Base-by-base conservation (phyloP, 2,797 vertebrate species). In the Alectoris magna region DNA sequence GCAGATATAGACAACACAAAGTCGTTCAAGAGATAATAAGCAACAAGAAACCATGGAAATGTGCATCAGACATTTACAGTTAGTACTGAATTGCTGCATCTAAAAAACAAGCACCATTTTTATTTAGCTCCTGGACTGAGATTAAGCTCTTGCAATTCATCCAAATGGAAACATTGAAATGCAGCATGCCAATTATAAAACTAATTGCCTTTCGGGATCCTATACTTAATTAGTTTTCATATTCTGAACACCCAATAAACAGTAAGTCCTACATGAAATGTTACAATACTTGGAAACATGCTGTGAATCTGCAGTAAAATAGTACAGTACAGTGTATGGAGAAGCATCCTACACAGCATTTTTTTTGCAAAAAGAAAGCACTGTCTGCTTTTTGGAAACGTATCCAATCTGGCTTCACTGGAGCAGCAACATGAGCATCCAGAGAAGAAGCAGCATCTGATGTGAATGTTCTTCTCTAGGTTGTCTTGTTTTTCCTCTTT, bases 331-430 rank as follows among this genome's bases (percentile, higher is more conserved):
- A 12, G 26, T 58, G 3, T 27, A 13, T 22, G 23, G 64, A 80
- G 6, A 80, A 66, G 17, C 22, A 92, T n/a, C 39, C 31, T 66
- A 69, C 6, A 83, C 21, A 88, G 51, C 38, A 81, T 69, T 48
- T 59, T 63, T 83, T 36, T 68, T 21, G 11, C 75, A 91, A 71
- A 49, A 89, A 90, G 62, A 63, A 26, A 43, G n/a, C 21, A 41
- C n/a, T 64, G 31, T 31, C 39, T 70, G 56, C 88, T 96, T 91
- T 83, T 85, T 84, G 49, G 76, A 86, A 87, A 77, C 19, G 9
- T 66, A 71, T 73, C 85, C 84, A 90, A 91, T 93, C 93, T 90
- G 93, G 82, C 87, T 94, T 71, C 87, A 67, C 36, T 80, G 93
- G 87, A 95, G 74, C 91, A 95, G 91, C 81, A 72, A 71, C 66